Evolutionary conservation across 2,797 vertebrate species (phyloP).

Genomic region (Sarcoramphus papa): DNA sequence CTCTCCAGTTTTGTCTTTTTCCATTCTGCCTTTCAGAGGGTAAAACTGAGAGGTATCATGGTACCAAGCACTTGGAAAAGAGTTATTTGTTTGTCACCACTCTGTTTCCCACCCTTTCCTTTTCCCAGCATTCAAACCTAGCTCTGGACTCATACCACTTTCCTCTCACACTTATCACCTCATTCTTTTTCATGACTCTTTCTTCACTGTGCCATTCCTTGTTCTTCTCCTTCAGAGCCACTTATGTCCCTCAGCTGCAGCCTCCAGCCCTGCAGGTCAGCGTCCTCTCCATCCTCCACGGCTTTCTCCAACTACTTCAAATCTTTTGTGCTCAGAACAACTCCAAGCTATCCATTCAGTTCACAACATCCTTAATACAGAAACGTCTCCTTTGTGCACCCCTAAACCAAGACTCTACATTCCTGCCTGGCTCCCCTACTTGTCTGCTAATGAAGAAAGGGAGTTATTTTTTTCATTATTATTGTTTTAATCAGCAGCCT

Average conservation of each 20-base stretch:
- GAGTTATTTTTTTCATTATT: neutral
- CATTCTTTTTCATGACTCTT: neutral
- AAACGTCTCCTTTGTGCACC: neutral
- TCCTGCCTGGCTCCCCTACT: neutral
- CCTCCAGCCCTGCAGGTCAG: neutral
- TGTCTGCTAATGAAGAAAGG: neutral
- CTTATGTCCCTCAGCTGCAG: neutral
- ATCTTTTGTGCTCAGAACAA: neutral
- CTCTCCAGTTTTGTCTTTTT: neutral
- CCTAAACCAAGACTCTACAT: neutral
- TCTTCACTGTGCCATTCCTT: neutral
- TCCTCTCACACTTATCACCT: neutral
- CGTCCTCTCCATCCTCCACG: neutral
- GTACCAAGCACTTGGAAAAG: neutral
- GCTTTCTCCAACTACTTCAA: neutral
- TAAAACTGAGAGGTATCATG: neutral
- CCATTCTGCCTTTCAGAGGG: neutral
- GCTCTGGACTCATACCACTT: neutral
- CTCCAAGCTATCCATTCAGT: accelerated
- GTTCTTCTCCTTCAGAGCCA: neutral
- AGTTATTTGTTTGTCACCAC: neutral
- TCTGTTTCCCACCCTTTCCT: neutral
- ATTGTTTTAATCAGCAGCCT: neutral
- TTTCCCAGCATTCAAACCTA: neutral
- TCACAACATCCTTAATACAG: neutral